Evolutionary conservation across 2,888 invertebrate species (phyloP).

Genomic region (Cerceris ruficornis): DNA sequence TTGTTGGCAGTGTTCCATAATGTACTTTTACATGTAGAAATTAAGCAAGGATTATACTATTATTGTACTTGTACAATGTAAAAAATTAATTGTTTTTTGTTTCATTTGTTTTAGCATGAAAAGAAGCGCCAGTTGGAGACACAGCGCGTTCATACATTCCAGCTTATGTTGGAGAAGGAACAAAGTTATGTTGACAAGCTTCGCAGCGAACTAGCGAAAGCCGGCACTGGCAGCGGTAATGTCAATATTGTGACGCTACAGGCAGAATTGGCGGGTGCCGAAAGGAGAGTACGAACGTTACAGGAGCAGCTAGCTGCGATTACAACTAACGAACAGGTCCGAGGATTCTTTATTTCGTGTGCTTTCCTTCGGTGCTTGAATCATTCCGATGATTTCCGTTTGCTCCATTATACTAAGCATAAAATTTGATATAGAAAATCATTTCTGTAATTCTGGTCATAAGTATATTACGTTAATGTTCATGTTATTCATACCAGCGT

Average conservation of each 20-base stretch:
- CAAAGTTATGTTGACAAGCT: conserved; percentile 91
- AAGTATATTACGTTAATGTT: conserved; percentile 25
- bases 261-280: conserved; percentile 84
- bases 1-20: no score
- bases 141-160: conserved; percentile 92
- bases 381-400: conserved; percentile 27
- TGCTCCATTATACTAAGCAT: conserved; percentile 39
- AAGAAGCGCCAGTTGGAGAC: conserved; percentile 92
- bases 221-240: conserved; percentile 81
- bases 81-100: background rate
- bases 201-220: conserved; percentile 85
- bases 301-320: conserved; percentile 83
- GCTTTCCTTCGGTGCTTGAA: conserved; percentile 28
- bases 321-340: conserved; percentile 77
- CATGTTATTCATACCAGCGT: conserved; percentile 28
- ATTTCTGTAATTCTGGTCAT: background rate
- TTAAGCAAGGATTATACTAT: background rate
- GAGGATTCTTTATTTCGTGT: conserved; percentile 15
- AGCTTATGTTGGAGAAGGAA: conserved; percentile 95
- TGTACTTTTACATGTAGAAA: no score
- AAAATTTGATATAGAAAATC: conserved; percentile 28
- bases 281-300: conserved; percentile 85
- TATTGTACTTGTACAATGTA: background rate
- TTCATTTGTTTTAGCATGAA: conserved; percentile 87
- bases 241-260: conserved; percentile 78